Conservation (phyloP, 2,797 vertebrate species). For the Ctenosaura bakeri region DNA sequence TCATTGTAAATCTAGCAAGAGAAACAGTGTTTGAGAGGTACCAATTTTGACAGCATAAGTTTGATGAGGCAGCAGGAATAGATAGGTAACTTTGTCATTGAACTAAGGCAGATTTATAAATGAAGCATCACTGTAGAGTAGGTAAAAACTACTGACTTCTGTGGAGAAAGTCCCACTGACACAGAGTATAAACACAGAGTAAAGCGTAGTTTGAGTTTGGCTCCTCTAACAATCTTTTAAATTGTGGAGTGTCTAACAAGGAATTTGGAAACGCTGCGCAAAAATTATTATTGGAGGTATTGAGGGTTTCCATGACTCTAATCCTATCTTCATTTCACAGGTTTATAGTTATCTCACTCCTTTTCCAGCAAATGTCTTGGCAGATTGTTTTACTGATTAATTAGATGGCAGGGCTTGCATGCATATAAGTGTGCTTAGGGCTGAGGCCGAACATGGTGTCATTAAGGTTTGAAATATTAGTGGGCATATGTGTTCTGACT, state of each 20-base stretch:
- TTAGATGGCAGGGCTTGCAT: not conserved
- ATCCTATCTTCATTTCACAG: not conserved
- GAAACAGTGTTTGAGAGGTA: not conserved
- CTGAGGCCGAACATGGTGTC: not conserved
- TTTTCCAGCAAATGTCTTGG: not conserved
- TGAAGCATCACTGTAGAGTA: not conserved
- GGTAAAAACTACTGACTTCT: not conserved
- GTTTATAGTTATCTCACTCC: not conserved
- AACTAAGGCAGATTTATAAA: not conserved
- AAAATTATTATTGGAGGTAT: not conserved
- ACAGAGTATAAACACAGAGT: not conserved
- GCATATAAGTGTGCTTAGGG: not conserved
- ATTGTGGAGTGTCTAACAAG: not conserved
- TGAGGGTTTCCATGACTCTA: not conserved
- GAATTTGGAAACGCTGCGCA: not conserved
- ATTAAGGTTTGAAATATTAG: slow-evolving; percentile 19
- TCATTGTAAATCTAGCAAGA: not conserved
- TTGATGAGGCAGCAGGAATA: not conserved
- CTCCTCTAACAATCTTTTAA: not conserved
- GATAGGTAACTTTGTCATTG: not conserved
- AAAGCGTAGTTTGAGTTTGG: not conserved
- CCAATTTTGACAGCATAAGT: not conserved
- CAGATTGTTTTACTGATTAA: slow-evolving; percentile 15
- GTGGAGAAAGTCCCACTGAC: not conserved
- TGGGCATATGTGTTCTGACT: not conserved